Conservation (phyloP, 2,113 vertebrate species). For the Ariopsis seemanni region DNA sequence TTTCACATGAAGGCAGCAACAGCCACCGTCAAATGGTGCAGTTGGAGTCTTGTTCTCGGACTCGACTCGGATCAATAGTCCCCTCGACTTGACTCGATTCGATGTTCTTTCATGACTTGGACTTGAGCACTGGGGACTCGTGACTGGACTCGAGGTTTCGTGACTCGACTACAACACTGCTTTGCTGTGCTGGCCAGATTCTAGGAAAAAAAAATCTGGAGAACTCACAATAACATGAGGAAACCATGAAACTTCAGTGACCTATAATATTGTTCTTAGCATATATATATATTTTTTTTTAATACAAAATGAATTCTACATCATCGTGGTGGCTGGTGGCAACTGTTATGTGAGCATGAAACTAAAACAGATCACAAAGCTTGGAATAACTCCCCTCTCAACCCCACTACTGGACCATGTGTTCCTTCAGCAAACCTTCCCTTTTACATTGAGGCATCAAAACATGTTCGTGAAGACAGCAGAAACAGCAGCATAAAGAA, state of each 20-base stretch:
- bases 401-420: neutral
- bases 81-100: too few species aligned
- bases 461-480: conserved; percentile 10
- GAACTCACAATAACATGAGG: neutral
- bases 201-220: neutral
- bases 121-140: too few species aligned
- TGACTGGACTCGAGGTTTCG: too few species aligned
- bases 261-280: neutral
- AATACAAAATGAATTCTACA: neutral
- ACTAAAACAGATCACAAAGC: neutral
- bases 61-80: too few species aligned
- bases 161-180: too few species aligned
- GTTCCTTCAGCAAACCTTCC: neutral
- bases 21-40: too few species aligned
- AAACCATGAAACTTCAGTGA: neutral
- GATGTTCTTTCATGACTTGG: too few species aligned
- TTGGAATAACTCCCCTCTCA: neutral
- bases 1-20: too few species aligned
- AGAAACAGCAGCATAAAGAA: conserved; percentile 25
- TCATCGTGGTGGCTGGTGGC: neutral
- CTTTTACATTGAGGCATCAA: conserved; percentile 2
- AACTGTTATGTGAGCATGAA: neutral
- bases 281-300: too few species aligned
- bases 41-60: too few species aligned
- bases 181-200: neutral